Evolutionary conservation across 1,140 invertebrate genomes (phyloP), one percentile per base, ranked within the genome.

Genomic region (Euura saliciscinereae): DNA sequence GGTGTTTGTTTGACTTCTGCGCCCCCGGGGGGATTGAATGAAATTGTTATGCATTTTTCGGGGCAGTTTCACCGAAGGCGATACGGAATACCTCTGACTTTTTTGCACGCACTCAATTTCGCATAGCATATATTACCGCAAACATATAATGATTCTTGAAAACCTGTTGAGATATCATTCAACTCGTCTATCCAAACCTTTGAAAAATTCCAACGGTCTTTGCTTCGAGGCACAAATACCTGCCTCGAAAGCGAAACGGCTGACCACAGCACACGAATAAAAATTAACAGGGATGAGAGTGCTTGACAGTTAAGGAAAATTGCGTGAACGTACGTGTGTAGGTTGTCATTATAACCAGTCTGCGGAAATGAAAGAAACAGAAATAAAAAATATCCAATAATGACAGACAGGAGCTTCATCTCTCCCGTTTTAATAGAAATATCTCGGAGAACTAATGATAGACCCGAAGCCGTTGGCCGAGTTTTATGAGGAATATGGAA

Each of bases 371-470:
- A 3, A 59, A 59, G 13, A 59, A 59, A 59, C 11, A 59, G 13
- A 59, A 4, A n/a, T 8, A 59, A 5, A 59, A 6, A 11, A 5
- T 2, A 59, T 28, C 28, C 28, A 28, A 28, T 28, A 28, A 28
- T 28, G 28, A 28, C 28, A 28, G 28, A 8, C 8, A 59, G 28
- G 13, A 59, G 51, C 2, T 4, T 59, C 51, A n/a, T 59, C 51
- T 59, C 6, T n/a, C 43, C 59, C 8, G 28, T 2, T 4, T 67
- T 67, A 67, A 67, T 67, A 67, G 66, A 67, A 67, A 67, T 28
- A 11, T 67, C 8, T 67, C 66, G 66, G 28, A 5, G 66, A 11
- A 67, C 4, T 67, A 67, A 11, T 67, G 66, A 67, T 67, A 67
- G 66, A 67, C 5, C 51, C 8, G 8, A 59, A 8, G 10, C 51